Evolutionary conservation across 1,140 invertebrate species (phyloP), one percentile per base, ranked within the genome.

Genomic region (Drosophila kanapiae): DNA sequence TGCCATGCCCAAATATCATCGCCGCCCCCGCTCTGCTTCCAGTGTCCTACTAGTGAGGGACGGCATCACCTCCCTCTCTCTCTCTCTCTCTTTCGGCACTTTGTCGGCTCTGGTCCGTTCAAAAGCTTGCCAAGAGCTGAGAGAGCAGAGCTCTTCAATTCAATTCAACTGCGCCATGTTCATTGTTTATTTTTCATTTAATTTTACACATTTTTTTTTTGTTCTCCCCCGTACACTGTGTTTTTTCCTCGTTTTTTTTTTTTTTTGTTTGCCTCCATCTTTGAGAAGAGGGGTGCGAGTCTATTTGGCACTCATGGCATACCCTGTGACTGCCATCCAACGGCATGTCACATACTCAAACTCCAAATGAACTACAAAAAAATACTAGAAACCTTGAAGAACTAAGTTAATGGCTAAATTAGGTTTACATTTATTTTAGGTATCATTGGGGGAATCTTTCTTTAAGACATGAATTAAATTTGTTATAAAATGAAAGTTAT

Each of bases 151-250:
- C 78, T 68, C 67, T 88, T 84, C 81, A 88, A 90, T 88, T 88
- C 84, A 90, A 84, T 90, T 90, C 85, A 72, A 76, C 78, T 85
- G 62, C 58, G 81, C 85, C 81, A 85, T 76, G 78, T 88, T 88
- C 84, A 85, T 90, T 88, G 85, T 88, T 88, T 88, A 88, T 88
- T 90, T 88, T 88, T 88, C 84, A 88, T 88, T 88, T 88, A 88
- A 90, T 88, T 88, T 88, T 90, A 81, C 81, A 88, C 75, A 78
- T 67, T 84, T 88, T 88, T 70, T 80, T 80, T 67, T 63, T 75
- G 56, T 53, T 43, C 48, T 59, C n/a, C 29, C 18, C 38, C 23
- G 1, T 23, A 23, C 23, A 23, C 23, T 23, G 23, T n/a, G 13
- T 18, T 16, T 40, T 42, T 29, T 53, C 43, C 37, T 7, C 4